phyloP scores from a whole-genome alignment of 2,113 vertebrate species.

The Myrmecophaga tridactyla region DNA sequence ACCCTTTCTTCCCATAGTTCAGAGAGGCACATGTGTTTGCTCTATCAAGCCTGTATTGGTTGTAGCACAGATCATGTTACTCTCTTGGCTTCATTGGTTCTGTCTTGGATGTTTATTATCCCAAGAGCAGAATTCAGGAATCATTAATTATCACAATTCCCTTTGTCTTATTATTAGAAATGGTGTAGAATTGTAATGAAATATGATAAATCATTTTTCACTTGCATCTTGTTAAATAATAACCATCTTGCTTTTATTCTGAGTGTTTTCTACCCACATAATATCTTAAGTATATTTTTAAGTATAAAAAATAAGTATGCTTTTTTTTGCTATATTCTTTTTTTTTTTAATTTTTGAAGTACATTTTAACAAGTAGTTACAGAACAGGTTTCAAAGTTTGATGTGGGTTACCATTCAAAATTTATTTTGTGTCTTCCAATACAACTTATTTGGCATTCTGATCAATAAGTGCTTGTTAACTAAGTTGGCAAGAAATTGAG shows the following conservation, averaged over 20 bases:
- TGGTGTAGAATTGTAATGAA: background rate
- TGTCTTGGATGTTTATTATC: background rate
- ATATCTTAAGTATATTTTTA: too few relatives aligned
- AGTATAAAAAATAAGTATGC: too few relatives aligned
- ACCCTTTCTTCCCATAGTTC: background rate
- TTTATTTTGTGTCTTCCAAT: background rate
- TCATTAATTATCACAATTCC: background rate
- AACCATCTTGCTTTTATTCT: background rate
- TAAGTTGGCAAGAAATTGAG: constrained; percentile 15
- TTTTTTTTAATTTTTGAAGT: too few relatives aligned
- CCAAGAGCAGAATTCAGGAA: constrained; percentile 1
- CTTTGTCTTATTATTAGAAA: constrained; percentile 4
- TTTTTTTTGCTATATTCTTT: too few relatives aligned
- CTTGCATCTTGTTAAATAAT: constrained; percentile 13
- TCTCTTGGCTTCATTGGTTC: background rate
- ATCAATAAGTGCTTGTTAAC: constrained; percentile 55
- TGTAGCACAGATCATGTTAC: background rate
- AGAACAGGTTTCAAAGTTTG: too few relatives aligned
- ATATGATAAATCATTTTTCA: background rate
- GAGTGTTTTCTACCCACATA: background rate
- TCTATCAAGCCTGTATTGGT: background rate
- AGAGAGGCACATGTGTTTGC: background rate
- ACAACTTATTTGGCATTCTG: constrained; percentile 13
- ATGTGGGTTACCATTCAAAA: too few relatives aligned
- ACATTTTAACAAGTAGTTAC: too few relatives aligned